Evolutionary conservation across 1,140 invertebrate genomes (phyloP).

Genomic region (Euschistus heros): DNA sequence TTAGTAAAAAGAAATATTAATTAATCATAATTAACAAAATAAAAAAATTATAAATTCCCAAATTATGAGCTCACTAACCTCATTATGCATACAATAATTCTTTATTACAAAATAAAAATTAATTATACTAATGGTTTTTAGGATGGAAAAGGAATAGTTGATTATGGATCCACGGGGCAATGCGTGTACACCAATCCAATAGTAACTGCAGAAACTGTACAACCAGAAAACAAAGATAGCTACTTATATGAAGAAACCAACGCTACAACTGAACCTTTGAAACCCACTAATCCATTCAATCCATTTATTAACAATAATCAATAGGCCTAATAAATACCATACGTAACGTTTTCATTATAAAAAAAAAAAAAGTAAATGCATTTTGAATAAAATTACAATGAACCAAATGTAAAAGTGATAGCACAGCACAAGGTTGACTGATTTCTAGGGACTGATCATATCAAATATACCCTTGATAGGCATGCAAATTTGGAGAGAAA

Average conservation of each 20-base stretch:
- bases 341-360: neutral
- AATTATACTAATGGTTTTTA: conserved; percentile 5
- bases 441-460: no score
- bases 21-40: no score
- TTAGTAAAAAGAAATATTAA: no score
- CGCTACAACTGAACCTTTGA: neutral
- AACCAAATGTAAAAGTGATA: neutral
- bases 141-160: conserved; percentile 24
- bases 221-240: conserved; percentile 27
- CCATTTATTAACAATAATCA: conserved; percentile 5
- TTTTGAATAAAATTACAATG: neutral
- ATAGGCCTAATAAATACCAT: conserved; percentile 6
- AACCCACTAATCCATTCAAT: conserved; percentile 7
- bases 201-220: conserved; percentile 25
- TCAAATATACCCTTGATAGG: no score
- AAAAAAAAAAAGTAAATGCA: neutral
- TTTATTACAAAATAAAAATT: neutral
- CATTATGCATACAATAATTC: neutral
- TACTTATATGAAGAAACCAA: conserved; percentile 27
- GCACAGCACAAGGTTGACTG: neutral
- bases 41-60: no score
- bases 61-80: no score
- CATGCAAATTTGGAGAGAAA: neutral
- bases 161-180: conserved; percentile 25
- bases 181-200: conserved; percentile 29